A percentile compares a stretch with the other conserved stretches of the same genome.
These are phyloP conservation scores for Drosophila chauvacae DNA, from an alignment of 1,140 invertebrate genomes.

Conservation along the genomic window DNA sequence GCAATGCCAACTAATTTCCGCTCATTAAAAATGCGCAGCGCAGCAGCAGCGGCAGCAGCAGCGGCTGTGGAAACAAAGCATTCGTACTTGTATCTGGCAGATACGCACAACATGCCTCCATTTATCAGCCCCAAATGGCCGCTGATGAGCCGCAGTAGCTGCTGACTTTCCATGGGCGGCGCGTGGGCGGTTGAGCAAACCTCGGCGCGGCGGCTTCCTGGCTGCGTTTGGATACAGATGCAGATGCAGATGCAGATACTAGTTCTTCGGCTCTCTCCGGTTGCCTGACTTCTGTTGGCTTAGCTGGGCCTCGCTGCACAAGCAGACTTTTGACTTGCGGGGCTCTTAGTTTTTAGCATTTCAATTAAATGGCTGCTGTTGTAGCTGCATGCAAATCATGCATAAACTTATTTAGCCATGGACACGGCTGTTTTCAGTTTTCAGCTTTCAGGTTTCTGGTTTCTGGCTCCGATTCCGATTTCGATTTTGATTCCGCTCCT, in stretches of 20 bases:
- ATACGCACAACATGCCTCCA: constrained; percentile 77
- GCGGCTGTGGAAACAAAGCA: constrained; percentile 41
- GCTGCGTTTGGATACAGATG: constrained; percentile 48
- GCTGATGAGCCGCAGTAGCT: constrained; percentile 51
- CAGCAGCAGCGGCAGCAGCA: constrained; percentile 15
- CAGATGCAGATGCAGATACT: constrained; percentile 22
- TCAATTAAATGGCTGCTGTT: constrained; percentile 62
- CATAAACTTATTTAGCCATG: constrained; percentile 62
- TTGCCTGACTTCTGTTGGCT: constrained; percentile 9
- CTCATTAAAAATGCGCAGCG: constrained; percentile 76
- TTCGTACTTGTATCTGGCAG: constrained; percentile 74
- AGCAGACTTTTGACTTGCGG: constrained; percentile 20
- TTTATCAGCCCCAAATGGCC: constrained; percentile 62
- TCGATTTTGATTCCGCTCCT: constrained; percentile 7
- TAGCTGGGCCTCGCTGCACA: constrained; percentile 12
- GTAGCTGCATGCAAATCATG: constrained; percentile 67
- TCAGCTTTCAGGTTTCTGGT: neutral
- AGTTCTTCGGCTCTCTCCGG: constrained; percentile 1
- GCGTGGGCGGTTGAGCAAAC: constrained; percentile 60
- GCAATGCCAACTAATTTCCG: constrained; percentile 77
- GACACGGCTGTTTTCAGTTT: constrained; percentile 26
- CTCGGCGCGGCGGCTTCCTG: constrained; percentile 37
- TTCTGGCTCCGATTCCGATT: constrained; percentile 12
- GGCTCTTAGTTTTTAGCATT: constrained; percentile 55
- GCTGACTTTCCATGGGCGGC: constrained; percentile 67